phyloP scores from a whole-genome alignment of 2,113 vertebrate genomes.

The Cyanoderma ruficeps region DNA sequence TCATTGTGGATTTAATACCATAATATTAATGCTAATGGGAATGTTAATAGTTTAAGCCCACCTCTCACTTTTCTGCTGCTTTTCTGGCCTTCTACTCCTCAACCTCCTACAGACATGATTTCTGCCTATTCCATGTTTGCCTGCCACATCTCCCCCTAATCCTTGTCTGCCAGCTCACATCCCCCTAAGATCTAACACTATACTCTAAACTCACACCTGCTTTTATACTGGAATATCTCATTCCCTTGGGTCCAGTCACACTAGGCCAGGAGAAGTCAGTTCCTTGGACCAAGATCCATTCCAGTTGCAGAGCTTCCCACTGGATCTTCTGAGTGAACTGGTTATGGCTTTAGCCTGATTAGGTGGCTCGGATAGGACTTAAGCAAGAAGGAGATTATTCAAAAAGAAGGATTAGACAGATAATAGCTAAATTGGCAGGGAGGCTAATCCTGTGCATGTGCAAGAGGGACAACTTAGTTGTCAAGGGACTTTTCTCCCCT shows the following conservation, averaged over 20 bases:
- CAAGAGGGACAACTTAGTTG: background rate
- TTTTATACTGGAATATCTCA: background rate
- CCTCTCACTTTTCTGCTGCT: background rate
- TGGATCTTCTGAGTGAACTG: background rate
- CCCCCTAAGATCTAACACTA: background rate
- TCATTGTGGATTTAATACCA: background rate
- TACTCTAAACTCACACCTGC: background rate
- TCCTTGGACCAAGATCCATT: background rate
- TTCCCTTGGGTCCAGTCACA: background rate
- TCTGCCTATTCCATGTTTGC: background rate
- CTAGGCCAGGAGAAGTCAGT: background rate
- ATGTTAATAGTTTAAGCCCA: background rate
- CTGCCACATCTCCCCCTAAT: background rate
- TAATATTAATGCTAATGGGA: background rate
- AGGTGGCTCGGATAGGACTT: background rate
- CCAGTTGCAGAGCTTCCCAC: background rate
- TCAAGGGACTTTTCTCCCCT: background rate
- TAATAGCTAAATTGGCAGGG: slow-evolving; percentile 8
- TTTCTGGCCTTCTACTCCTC: background rate
- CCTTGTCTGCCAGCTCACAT: background rate
- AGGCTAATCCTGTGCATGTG: background rate
- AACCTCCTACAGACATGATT: background rate
- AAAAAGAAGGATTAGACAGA: slow-evolving; percentile 23
- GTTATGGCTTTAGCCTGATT: background rate
- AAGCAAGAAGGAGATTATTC: background rate